Evolutionary conservation across 2,113 vertebrate genomes (phyloP), one percentile per base, ranked within the genome.

Genomic region (Rhinichthys klamathensis): DNA sequence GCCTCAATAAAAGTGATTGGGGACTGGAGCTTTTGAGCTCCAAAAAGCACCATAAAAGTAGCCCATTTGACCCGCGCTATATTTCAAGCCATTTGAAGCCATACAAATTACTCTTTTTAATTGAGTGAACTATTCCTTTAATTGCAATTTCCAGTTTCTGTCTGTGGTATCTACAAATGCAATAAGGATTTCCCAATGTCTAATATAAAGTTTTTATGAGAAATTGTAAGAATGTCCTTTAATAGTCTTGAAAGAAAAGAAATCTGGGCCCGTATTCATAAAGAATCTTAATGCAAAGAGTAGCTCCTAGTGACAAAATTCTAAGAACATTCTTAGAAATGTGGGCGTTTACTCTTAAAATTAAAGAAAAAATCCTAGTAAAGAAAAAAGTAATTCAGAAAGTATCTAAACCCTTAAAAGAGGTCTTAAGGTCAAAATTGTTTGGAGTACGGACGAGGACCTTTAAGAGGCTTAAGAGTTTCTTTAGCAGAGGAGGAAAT

Each of bases 101-200:
- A 56, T 77, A 12, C 9, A 58, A 23, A n/a, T 30, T n/a, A 4
- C 0, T 3, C 6, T 44, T 73, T 35, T 21, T 16, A 80, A 25
- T 18, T 63, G 13, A 25, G 11, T 61, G 35, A 63, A 80, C 35
- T 27, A 61, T 80, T 80, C 56, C 77, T 80, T 80, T 63, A 11
- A 61, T 2, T 25, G 54, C 32, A 38, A 41, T 60, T 60, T 44
- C 61, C 38, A 4, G 0, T 72, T 72, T 72, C 18, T 41, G 0
- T 41, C 32, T 60, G n/a, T 61, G n/a, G 1, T n/a, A 27, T 72
- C 4, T 72, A 44, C 23, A 72, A n/a, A 73, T 73, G 35, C 23
- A 72, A 13, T n/a, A 72, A 72, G 35, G 21, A 44, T 23, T 41
- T 9, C 10, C 30, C 65, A 69, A 4, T 69, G 30, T 69, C 65